A percentile compares a stretch with the other conserved stretches of the same genome.
phyloP scores from a whole-genome alignment of 2,797 vertebrate species.

The Rhinichthys osculus region DNA sequence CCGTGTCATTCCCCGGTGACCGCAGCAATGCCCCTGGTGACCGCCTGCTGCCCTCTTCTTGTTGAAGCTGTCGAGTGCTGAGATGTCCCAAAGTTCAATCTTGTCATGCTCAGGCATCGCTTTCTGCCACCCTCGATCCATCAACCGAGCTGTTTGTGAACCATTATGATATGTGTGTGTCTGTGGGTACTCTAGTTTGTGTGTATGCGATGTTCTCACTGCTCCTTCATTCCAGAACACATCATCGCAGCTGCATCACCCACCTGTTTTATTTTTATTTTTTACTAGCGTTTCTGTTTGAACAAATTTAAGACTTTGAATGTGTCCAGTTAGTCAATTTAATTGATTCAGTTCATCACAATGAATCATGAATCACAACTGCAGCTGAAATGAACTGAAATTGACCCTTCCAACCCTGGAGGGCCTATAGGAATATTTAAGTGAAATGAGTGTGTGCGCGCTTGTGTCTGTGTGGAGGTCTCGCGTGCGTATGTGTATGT shows the following conservation, averaged over 20 bases:
- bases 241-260: not conserved
- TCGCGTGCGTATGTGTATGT: conserved; percentile 36
- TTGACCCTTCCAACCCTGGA: conserved; percentile 3
- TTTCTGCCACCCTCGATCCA: conserved; percentile 77
- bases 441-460: not conserved
- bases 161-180: conserved; percentile 58
- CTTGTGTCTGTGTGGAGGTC: conserved; percentile 46
- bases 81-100: conserved; percentile 83
- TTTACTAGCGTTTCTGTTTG: not conserved
- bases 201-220: conserved; percentile 35
- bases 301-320: not conserved
- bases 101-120: conserved; percentile 76
- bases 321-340: not conserved
- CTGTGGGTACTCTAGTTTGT: conserved; percentile 23
- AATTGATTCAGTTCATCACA: conserved; percentile 2
- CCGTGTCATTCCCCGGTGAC: conserved; percentile 75
- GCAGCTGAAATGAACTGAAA: conserved; percentile 15
- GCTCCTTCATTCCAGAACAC: conserved; percentile 9
- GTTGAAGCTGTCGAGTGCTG: conserved; percentile 77
- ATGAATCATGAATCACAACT: not conserved
- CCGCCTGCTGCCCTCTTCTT: conserved; percentile 78
- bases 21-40: conserved; percentile 77
- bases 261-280: not conserved
- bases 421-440: conserved; percentile 37
- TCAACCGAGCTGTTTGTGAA: conserved; percentile 68